A percentile compares a stretch with the other conserved stretches of the same genome.
Conservation (phyloP, 2,888 invertebrate genomes). For the Laothoe populi region DNA sequence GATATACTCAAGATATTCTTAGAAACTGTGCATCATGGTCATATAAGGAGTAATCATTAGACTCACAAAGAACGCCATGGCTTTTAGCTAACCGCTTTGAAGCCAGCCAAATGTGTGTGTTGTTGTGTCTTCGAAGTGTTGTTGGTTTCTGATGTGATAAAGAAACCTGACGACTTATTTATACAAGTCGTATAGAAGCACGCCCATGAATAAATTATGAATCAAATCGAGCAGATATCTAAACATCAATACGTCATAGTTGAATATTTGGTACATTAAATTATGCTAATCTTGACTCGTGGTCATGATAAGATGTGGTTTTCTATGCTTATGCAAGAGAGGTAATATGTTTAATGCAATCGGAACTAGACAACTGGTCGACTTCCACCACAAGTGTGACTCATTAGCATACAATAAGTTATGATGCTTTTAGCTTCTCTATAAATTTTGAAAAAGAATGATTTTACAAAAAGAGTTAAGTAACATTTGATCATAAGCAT, state of each 20-base stretch:
- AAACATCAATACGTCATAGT: constrained; percentile 49
- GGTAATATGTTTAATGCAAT: constrained; percentile 10
- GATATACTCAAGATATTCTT: neutral
- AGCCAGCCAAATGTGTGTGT: constrained; percentile 70
- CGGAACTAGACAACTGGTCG: constrained; percentile 17
- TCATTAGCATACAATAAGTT: neutral
- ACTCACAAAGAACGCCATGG: constrained; percentile 83
- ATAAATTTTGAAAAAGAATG: too few relatives aligned
- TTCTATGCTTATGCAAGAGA: constrained; percentile 49
- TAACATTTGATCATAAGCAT: too few relatives aligned
- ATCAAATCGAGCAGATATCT: constrained; percentile 53
- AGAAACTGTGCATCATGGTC: constrained; percentile 22
- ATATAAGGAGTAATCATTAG: constrained; percentile 24
- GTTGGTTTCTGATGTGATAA: constrained; percentile 72
- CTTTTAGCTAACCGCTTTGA: constrained; percentile 81
- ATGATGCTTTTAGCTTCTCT: neutral
- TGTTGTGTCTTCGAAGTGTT: constrained; percentile 74
- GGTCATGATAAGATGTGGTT: constrained; percentile 41
- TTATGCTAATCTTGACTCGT: constrained; percentile 44
- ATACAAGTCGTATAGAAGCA: constrained; percentile 72
- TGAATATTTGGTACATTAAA: constrained; percentile 40
- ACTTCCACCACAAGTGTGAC: neutral
- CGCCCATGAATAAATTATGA: constrained; percentile 68
- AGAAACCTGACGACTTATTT: constrained; percentile 70
- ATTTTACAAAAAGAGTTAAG: too few relatives aligned